These are phyloP conservation scores for Phyllotreta striolata DNA, from an alignment of 2,888 invertebrate genomes.

Conservation along the genomic window DNA sequence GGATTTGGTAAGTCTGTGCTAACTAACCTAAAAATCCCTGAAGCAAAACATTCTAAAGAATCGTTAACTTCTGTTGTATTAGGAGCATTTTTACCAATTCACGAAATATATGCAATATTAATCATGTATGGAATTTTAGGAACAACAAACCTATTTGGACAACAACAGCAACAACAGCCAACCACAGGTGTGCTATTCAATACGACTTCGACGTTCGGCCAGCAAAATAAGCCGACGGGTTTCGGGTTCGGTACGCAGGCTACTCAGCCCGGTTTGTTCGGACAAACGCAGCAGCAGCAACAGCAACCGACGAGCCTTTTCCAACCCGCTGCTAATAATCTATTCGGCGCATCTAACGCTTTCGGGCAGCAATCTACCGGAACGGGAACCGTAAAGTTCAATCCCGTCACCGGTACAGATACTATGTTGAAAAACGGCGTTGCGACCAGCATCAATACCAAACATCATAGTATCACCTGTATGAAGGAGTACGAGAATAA, in stretches of 20 bases:
- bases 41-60: too few species aligned
- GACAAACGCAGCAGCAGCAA: conserved; percentile 60
- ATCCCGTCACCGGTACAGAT: conserved; percentile 86
- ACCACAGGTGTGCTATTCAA: conserved; percentile 72
- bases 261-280: conserved; percentile 62
- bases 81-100: not conserved
- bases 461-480: conserved; percentile 96
- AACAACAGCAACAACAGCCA: conserved; percentile 59
- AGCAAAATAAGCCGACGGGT: conserved; percentile 65
- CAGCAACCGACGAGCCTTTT: conserved; percentile 57
- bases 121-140: conserved; percentile 27
- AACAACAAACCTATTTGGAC: conserved; percentile 57
- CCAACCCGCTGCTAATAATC: conserved; percentile 50
- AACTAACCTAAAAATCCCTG: not conserved
- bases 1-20: conserved; percentile 51
- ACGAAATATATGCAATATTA: not conserved
- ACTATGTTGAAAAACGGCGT: conserved; percentile 89
- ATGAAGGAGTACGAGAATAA: conserved; percentile 99
- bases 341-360: conserved; percentile 64
- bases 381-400: conserved; percentile 77
- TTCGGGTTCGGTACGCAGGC: conserved; percentile 66
- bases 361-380: conserved; percentile 45
- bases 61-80: too few species aligned
- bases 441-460: conserved; percentile 86
- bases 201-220: conserved; percentile 65